Evolutionary conservation across 2,113 vertebrate species (phyloP), one percentile per base, ranked within the genome.

Genomic region (Colinus virginianus): DNA sequence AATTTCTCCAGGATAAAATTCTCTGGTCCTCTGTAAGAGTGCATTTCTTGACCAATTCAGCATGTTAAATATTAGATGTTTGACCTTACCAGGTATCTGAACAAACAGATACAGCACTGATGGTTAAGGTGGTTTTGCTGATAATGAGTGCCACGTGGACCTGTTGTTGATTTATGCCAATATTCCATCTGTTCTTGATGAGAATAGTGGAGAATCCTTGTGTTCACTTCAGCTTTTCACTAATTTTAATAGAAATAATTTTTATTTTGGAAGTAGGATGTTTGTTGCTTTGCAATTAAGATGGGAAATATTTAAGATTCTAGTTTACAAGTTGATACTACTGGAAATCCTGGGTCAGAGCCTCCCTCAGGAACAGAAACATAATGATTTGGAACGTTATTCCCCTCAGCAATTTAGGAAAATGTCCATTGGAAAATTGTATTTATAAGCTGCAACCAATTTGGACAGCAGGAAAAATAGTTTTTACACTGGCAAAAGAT

Each of bases 331-430:
- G 19, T 88, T 72, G 22, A 11, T 83, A 43, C 51, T 82, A 59
- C n/a, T 48, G n/a, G 55, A 82, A 88, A 58, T 93, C 89, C 46
- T 74, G 15, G 49, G 11, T 94, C 49, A 89, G 46, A 88, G 46
- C n/a, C 55, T 87, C 75, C 21, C 78, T 95, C 34, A 76, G 74
- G 72, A 90, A 46, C 62, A 66, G 21, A 28, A 90, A 77, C 4
- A 25, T 5, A 4, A 21, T 62, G n/a, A 12, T 62, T 88, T 92
- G 55, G 26, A 77, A 15, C 62, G 13, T 85, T 94, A 42, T 30
- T 15, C 56, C 32, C 6, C n/a, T 79, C n/a, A 30, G 51, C 15
- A 8, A 18, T 85, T 40, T 66, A 85, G 80, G 62, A 81, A 67
- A 88, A 49, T 25, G 53, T 1, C 12, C 48, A 22, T 3, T 80